Conservation (phyloP, 2,797 vertebrate species). For the Natrix natrix region DNA sequence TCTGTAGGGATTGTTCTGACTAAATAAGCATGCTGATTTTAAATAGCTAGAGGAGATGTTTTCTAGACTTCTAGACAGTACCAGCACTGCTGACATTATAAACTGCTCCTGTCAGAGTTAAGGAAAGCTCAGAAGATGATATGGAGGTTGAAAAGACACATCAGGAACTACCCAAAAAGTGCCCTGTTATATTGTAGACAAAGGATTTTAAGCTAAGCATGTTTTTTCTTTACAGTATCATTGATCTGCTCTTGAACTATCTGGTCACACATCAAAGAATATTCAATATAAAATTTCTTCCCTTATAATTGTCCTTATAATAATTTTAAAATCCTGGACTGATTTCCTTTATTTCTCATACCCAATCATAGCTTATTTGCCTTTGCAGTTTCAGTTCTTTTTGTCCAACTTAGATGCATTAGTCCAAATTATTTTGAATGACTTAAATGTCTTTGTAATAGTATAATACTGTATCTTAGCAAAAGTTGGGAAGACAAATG, state of each 20-base stretch:
- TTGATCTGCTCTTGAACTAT: constrained; percentile 41
- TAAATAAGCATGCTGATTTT: neutral
- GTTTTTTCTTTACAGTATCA: constrained; percentile 48
- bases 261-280: constrained; percentile 40
- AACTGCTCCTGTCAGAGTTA: neutral
- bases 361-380: neutral
- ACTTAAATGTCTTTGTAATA: neutral
- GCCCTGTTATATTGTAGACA: constrained; percentile 15
- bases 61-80: neutral
- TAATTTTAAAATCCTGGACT: neutral
- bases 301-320: constrained; percentile 13
- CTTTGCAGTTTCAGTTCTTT: neutral
- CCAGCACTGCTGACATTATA: neutral
- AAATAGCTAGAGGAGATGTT: neutral
- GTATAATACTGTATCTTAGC: accelerated
- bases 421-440: neutral
- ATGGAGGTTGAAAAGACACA: constrained; percentile 21
- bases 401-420: neutral
- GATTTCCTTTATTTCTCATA: neutral
- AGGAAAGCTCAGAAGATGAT: constrained; percentile 19
- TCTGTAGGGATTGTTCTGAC: neutral
- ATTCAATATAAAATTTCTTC: constrained; percentile 48
- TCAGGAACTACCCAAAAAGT: constrained; percentile 31
- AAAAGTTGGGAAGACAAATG: neutral
- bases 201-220: constrained; percentile 43